Evolutionary conservation across 1,140 invertebrate species (phyloP).

Genomic region (Aphelinus atriplicis): DNA sequence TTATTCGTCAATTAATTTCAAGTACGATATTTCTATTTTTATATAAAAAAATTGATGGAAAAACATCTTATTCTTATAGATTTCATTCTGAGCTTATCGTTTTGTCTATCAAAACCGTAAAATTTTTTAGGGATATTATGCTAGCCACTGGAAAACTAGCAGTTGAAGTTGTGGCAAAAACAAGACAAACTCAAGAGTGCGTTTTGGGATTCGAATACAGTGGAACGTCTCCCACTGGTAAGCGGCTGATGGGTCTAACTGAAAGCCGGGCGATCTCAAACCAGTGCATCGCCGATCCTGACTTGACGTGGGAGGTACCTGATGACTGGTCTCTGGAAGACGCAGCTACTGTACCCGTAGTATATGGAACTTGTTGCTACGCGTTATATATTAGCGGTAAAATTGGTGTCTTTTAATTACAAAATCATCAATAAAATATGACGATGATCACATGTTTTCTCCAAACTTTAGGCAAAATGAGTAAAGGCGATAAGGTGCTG

Average conservation of each 20-base stretch:
- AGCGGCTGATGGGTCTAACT: conserved; percentile 78
- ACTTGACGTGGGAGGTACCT: conserved; percentile 82
- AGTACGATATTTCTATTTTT: conserved; percentile 3
- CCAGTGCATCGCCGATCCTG: conserved; percentile 68
- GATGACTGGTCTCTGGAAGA: conserved; percentile 85
- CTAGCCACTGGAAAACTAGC: conserved; percentile 78
- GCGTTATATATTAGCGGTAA: conserved; percentile 71
- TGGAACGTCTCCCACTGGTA: conserved; percentile 67
- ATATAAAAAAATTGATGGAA: too few relatives aligned
- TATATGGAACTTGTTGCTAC: conserved; percentile 87
- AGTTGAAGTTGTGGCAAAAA: conserved; percentile 69
- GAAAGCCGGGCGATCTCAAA: conserved; percentile 70
- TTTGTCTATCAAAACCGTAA: too few relatives aligned
- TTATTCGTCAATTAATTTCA: conserved; percentile 78
- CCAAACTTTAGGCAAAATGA: conserved; percentile 58
- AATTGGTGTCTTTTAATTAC: background rate
- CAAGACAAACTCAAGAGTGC: conserved; percentile 71
- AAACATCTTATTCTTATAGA: too few relatives aligned
- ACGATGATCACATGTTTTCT: background rate
- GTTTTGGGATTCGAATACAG: conserved; percentile 80
- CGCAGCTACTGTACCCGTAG: conserved; percentile 87
- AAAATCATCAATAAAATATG: background rate
- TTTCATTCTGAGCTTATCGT: background rate
- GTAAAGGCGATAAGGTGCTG: conserved; percentile 72
- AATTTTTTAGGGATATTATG: conserved; percentile 75